Base-by-base conservation (phyloP, 2,113 vertebrate genomes). In the Pangasianodon gigas region DNA sequence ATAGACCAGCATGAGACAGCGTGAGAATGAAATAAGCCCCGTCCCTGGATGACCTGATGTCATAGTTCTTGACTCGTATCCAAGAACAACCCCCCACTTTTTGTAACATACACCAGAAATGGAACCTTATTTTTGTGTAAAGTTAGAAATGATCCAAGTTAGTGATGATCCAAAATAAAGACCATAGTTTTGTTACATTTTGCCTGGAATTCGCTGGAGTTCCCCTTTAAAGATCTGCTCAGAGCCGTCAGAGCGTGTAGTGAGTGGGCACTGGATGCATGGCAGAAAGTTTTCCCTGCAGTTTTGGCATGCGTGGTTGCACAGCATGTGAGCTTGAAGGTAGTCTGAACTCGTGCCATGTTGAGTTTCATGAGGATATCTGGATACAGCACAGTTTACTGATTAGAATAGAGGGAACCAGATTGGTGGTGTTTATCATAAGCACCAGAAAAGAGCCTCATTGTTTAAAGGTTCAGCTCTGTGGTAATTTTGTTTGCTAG, bases 231-330 rank as follows among this genome's bases (percentile, higher is more conserved):
- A 60, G 79, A 32, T 32, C 29, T 62, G 56, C 37, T 83, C 81
- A 8, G 52, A 58, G 29, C 32, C 29, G 21, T 62, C 82, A 60
- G 82, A 60, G 10, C 56, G 14, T 60, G 16, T 44, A 24, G 0
- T 44, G 56, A 44, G 58, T 67, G 26, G 60, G 58, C 84, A 85
- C 46, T 19, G 52, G 52, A 58, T 46, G 37, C 62, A 71, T 32
- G 88, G 37, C 51, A 58, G 60, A 74, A 48, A 69, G 58, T 51
- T 75, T 88, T 83, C 26, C 80, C 65, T 84, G 37, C 65, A 74
- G 87, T 74, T 58, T 74, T 89, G 88, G 51, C 65, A 58, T 48
- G 19, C 51, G 9, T 26, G 48, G 37, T 44, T 48, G 65, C 37
- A 58, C 26, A 48, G 87, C 24, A 69, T n/a, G 58, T 16, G n/a